A percentile compares a stretch with the other conserved stretches of the same genome.
These are phyloP conservation scores for Dasysyrphus tricinctus DNA, from an alignment of 2,888 invertebrate genomes.

Conservation along the genomic window DNA sequence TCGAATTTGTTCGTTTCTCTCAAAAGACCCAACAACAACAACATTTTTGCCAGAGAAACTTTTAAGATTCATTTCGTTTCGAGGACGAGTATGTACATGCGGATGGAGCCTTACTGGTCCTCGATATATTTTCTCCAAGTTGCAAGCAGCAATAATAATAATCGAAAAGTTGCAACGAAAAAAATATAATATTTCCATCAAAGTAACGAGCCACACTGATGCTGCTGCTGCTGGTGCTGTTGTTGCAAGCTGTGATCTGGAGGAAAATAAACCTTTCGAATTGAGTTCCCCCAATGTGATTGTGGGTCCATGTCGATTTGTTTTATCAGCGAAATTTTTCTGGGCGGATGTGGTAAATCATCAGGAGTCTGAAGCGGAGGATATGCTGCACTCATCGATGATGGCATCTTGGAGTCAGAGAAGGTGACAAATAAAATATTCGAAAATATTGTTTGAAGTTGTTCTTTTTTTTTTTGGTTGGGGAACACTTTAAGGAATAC, in stretches of 20 bases:
- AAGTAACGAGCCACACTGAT: slow-evolving; percentile 45
- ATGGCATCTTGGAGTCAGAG: slow-evolving; percentile 13
- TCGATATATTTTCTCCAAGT: slow-evolving; percentile 13
- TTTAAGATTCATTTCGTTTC: slow-evolving; percentile 55
- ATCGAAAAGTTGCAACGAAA: slow-evolving; percentile 29
- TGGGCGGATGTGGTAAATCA: slow-evolving; percentile 66
- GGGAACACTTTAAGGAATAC: background rate
- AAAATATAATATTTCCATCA: slow-evolving; percentile 63
- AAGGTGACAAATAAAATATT: slow-evolving; percentile 51
- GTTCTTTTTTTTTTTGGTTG: background rate
- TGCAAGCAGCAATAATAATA: slow-evolving; percentile 29
- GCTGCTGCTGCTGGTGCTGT: background rate
- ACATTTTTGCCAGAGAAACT: slow-evolving; percentile 41
- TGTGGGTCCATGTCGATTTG: slow-evolving; percentile 53
- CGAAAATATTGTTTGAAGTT: slow-evolving; percentile 42
- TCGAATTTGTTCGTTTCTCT: slow-evolving; percentile 32
- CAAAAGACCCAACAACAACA: slow-evolving; percentile 31
- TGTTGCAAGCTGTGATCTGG: slow-evolving; percentile 16
- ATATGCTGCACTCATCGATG: slow-evolving; percentile 23
- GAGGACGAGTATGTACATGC: slow-evolving; percentile 31
- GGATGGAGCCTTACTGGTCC: slow-evolving; percentile 54
- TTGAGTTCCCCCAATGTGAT: slow-evolving; percentile 38
- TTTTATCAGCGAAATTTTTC: slow-evolving; percentile 51
- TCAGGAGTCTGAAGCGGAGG: background rate
- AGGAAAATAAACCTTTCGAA: slow-evolving; percentile 32